phyloP scores from a whole-genome alignment of 2,797 vertebrate genomes.

The Pristis pectinata region DNA sequence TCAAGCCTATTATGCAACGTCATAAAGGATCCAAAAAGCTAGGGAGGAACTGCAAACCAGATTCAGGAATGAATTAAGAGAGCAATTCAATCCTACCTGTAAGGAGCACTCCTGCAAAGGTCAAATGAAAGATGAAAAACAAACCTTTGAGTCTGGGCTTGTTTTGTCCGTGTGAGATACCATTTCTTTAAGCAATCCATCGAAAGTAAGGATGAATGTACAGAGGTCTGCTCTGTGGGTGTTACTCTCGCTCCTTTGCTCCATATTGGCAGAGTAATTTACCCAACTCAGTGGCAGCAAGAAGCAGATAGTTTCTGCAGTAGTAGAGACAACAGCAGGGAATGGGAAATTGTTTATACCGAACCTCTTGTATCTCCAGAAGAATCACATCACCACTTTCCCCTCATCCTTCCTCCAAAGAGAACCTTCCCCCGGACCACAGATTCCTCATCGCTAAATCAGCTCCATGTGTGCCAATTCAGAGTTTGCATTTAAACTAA shows the following conservation, averaged over 20 bases:
- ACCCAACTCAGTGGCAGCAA: neutral
- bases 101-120: neutral
- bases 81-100: neutral
- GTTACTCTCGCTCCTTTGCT: neutral
- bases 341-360: neutral
- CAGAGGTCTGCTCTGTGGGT: neutral
- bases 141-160: neutral
- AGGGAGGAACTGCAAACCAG: neutral
- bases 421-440: neutral
- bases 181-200: neutral
- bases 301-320: neutral
- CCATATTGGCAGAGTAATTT: neutral
- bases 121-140: conserved; percentile 21
- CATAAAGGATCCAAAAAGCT: neutral
- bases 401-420: neutral
- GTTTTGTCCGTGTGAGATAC: conserved; percentile 17
- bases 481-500: neutral
- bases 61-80: neutral
- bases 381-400: neutral
- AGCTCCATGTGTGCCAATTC: neutral
- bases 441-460: neutral
- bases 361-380: no score
- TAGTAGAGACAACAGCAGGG: neutral
- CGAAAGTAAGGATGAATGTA: neutral
- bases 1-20: neutral